phyloP scores from a whole-genome alignment of 1,140 invertebrate genomes.

The Lepidurus packardi region DNA sequence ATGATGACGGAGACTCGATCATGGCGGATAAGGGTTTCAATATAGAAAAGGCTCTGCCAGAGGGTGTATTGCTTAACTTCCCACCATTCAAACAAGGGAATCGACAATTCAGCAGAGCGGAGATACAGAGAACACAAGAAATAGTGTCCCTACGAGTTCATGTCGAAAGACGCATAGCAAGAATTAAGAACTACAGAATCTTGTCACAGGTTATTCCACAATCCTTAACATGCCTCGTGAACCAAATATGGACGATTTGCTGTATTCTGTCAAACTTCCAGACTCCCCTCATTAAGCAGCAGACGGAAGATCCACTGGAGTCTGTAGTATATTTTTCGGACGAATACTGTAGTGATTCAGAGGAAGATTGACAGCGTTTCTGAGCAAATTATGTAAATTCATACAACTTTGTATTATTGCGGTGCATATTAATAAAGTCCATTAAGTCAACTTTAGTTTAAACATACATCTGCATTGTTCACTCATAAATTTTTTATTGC shows the following conservation, averaged over 20 bases:
- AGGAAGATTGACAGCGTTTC: slow-evolving; percentile 24
- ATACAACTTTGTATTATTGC: neutral
- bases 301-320: slow-evolving; percentile 22
- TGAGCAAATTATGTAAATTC: neutral
- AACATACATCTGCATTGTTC: too few relatives aligned
- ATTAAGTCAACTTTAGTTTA: neutral
- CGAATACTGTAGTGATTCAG: slow-evolving; percentile 13
- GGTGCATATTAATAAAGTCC: neutral
- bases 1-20: neutral
- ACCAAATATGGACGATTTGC: slow-evolving; percentile 26
- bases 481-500: too few relatives aligned
- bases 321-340: slow-evolving; percentile 23
- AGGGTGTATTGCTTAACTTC: slow-evolving; percentile 11
- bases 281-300: slow-evolving; percentile 7
- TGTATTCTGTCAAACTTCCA: slow-evolving; percentile 28
- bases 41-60: slow-evolving; percentile 9
- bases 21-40: slow-evolving; percentile 28
- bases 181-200: slow-evolving; percentile 23
- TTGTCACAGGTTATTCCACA: slow-evolving; percentile 24
- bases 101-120: slow-evolving; percentile 9
- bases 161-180: slow-evolving; percentile 23
- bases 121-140: neutral
- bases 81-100: slow-evolving; percentile 25
- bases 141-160: neutral
- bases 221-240: neutral